Evolutionary conservation across 2,113 vertebrate genomes (phyloP), one percentile per base, ranked within the genome.

Genomic region (Trogon surrucura): DNA sequence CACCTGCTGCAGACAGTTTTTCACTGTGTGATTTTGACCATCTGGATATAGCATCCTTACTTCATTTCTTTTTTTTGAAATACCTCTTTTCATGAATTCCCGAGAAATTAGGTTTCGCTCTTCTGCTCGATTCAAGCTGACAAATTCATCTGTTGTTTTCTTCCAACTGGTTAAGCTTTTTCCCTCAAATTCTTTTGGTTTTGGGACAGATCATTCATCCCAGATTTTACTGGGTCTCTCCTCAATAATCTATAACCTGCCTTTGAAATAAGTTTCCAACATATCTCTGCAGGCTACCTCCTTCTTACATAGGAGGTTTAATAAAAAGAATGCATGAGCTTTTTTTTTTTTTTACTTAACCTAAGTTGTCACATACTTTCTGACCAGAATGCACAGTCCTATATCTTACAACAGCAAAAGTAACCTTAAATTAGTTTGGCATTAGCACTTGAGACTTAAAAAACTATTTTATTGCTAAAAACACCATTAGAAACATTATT

Each of bases 391-490:
- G 47, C 57, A 70, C 19, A 58, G 34, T 26, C 6, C 47, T 89
- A 44, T 50, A 86, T 41, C 91, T 84, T 77, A 65, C 34, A 91
- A 73, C 54, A 56, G 57, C 89, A 90, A 89, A 84, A 79, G 80
- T 92, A 95, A 61, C 54, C 62, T 18, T 66, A 93, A 96, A 89
- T 94, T 30, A 95, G 54, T 69, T 80, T 67, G 93, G 44, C 81
- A 74, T 70, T 94, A 91, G 58, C 45, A 70, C 66, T 77, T 91
- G 80, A 72, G 51, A 74, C 61, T 85, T 79, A 92, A 75, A 61
- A 8, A 7, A 3, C 51, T 79, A 77, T 77, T 91, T 91, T 32
- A 53, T 95, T 50, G n/a, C 89, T 95, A 86, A 96, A 75, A 83
- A 83, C 79, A 96, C 56, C 70, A 84, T 2, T 5, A 82, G 53